phyloP scores from a whole-genome alignment of 2,797 vertebrate species.

The Neoniphon sammara region DNA sequence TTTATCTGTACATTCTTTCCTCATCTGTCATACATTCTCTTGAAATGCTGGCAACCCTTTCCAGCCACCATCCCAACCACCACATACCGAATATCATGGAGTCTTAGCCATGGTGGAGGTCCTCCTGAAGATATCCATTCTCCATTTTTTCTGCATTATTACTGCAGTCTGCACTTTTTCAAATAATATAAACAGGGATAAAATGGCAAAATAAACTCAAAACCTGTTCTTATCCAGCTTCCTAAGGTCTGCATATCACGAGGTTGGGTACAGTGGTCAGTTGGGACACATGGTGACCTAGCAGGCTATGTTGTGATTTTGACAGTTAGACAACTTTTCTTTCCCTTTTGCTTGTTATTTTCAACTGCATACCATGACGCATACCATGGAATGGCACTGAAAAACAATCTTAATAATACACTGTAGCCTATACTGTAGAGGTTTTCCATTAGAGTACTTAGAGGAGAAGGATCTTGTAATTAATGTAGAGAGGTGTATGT shows the following conservation, averaged over 20 bases:
- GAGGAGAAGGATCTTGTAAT: too few relatives aligned
- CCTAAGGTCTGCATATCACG: neutral
- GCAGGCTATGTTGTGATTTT: neutral
- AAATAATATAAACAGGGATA: neutral
- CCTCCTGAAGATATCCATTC: slow-evolving; percentile 14
- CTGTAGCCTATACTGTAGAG: too few relatives aligned
- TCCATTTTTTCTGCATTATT: neutral
- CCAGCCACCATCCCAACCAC: slow-evolving; percentile 14
- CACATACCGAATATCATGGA: neutral
- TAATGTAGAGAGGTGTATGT: too few relatives aligned
- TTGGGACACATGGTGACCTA: neutral
- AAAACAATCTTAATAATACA: too few relatives aligned
- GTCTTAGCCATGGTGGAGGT: neutral
- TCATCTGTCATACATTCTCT: slow-evolving; percentile 66
- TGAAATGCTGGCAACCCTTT: slow-evolving; percentile 43
- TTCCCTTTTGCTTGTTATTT: neutral
- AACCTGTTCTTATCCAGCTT: neutral
- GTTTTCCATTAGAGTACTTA: too few relatives aligned
- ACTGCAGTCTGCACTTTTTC: neutral
- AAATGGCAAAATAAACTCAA: neutral
- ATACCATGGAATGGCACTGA: too few relatives aligned
- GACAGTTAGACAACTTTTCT: neutral
- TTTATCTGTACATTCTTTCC: slow-evolving; percentile 71
- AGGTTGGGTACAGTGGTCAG: neutral
- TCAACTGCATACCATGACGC: neutral